Percentiles rank a stretch among this genome's conserved stretches.
Conservation (phyloP, 2,113 vertebrate species). For the Nothoprocta pentlandii region DNA sequence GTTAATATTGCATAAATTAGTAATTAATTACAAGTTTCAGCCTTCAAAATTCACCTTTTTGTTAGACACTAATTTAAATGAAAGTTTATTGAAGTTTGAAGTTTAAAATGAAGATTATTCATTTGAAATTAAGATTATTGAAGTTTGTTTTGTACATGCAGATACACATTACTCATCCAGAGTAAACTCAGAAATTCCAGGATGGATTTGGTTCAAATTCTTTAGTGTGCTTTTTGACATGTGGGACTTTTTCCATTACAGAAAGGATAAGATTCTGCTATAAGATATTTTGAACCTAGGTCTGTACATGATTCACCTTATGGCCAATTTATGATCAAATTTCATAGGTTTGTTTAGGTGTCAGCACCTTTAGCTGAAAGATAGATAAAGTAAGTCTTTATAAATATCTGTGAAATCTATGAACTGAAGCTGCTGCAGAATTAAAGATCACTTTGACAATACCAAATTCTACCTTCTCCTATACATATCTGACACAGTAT, state of each 20-base stretch:
- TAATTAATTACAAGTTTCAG: not conserved
- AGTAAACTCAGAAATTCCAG: constrained; percentile 22
- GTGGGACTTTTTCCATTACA: constrained; percentile 7
- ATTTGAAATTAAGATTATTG: not conserved
- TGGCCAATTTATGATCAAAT: not conserved
- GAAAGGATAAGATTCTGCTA: not conserved
- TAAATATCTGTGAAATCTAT: not conserved
- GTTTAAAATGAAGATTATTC: no score
- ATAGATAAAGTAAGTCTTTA: not conserved
- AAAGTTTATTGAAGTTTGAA: not conserved
- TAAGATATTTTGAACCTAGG: not conserved
- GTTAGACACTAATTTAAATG: not conserved
- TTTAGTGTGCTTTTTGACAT: not conserved
- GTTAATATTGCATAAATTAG: not conserved
- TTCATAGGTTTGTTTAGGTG: not conserved
- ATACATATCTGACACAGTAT: not conserved
- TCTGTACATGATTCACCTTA: not conserved
- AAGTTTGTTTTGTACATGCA: not conserved
- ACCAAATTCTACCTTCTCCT: constrained; percentile 25
- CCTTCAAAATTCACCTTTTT: not conserved
- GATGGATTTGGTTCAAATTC: constrained; percentile 42
- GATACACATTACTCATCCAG: not conserved
- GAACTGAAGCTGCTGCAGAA: not conserved
- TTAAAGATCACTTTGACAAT: not conserved
- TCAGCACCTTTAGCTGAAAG: not conserved